A percentile compares a stretch with the other conserved stretches of the same genome.
These are phyloP conservation scores for Pseudochirops cupreus DNA, from an alignment of 2,797 vertebrate genomes.

Conservation along the genomic window DNA sequence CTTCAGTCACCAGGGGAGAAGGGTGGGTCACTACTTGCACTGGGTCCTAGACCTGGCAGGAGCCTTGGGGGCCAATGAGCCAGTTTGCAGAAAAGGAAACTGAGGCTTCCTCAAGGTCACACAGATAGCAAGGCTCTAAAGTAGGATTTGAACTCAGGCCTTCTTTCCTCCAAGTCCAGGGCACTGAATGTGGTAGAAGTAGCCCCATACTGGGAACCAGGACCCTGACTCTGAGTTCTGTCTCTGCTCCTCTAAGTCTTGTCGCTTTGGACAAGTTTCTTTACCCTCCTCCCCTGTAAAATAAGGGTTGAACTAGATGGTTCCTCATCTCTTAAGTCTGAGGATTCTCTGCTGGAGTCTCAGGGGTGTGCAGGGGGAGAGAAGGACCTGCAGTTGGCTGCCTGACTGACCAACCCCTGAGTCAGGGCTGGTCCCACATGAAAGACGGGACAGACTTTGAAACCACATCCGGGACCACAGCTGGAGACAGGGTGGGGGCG, in stretches of 20 bases:
- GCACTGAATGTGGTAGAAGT: too few species aligned
- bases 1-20: background rate
- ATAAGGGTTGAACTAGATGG: background rate
- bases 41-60: background rate
- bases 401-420: background rate
- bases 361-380: background rate
- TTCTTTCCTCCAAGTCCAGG: background rate
- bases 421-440: background rate
- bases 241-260: background rate
- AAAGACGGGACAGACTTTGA: background rate
- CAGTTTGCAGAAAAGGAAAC: background rate
- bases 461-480: slow-evolving; percentile 50
- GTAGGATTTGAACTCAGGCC: background rate
- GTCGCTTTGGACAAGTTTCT: background rate
- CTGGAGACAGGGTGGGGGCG: background rate
- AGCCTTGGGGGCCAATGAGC: background rate
- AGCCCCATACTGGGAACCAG: background rate
- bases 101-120: too few species aligned
- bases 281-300: background rate
- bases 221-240: background rate
- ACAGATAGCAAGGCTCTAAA: background rate
- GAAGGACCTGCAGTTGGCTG: background rate
- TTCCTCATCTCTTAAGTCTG: background rate
- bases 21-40: background rate
- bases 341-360: too few species aligned